Base-by-base conservation (phyloP, 2,797 vertebrate species). In the Alectoris magna region DNA sequence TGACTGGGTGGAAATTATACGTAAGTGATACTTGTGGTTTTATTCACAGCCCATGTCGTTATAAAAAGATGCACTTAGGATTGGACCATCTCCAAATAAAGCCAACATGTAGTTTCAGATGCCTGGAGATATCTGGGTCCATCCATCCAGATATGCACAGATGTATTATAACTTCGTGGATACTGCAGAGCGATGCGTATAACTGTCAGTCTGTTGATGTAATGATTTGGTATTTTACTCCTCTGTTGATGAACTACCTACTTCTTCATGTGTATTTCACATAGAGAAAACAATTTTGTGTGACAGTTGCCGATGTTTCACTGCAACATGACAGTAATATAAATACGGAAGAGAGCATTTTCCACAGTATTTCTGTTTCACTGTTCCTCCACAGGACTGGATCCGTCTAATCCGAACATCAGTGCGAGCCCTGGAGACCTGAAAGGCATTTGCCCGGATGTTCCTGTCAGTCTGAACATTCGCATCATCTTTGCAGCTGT, bases 1-100 rank as follows among this genome's bases (percentile, higher is more conserved):
- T 14, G 98, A 98, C 95, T 99, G 99, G 99, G 85, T 98, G n/a
- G 96, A 98, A 84, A 97, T 99, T 62, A 98, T 97, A 46, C 97
- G 99, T 99, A 95, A 98, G 99, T 98, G 46, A 38, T 39, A 31
- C 24, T 56, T 58, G 11, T 9, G 13, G 4, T 91, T 38, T 14
- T 77, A 38, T 90, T 59, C 36, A 0, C 29, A 43, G 41, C 46
- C 27, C 68, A 49, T 58, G 9, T 62, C 5, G 44, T 77, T 77
- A 23, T 49, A 14, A 49, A 58, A 55, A 59, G 36, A 34, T 39
- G 8, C 21, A 24, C 16, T 29, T 38, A 39, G 69, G 11, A 74
- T 53, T 17, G 74, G 19, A 91, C 21, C 39, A 71, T 67, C 53
- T 87, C 44, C 77, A 64, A 87, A 64, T 63, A 73, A 79, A 80